Conservation (phyloP, 2,888 invertebrate species). For the Dione vanillae region DNA sequence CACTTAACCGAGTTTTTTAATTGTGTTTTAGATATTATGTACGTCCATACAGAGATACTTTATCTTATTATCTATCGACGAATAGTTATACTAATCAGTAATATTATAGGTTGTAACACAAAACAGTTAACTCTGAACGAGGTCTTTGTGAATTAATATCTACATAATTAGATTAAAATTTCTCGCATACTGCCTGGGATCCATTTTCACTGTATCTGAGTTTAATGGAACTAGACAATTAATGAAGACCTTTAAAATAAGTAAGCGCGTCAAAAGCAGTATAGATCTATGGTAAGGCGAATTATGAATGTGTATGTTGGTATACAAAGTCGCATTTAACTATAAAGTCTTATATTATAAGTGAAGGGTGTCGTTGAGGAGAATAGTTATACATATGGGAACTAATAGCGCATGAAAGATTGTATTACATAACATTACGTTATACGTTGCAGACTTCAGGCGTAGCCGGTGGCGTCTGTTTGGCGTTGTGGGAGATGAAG, state of each 20-base stretch:
- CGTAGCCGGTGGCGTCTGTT: conserved; percentile 48
- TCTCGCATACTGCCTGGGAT: conserved; percentile 47
- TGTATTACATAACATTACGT: conserved; percentile 20
- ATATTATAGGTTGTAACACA: conserved; percentile 35
- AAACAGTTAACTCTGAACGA: conserved; percentile 46
- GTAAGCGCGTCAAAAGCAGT: conserved; percentile 1
- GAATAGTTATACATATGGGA: not conserved
- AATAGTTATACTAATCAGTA: conserved; percentile 31
- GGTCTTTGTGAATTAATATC: conserved; percentile 49
- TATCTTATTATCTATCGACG: not conserved
- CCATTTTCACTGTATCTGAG: conserved; percentile 42
- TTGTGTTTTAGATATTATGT: not conserved
- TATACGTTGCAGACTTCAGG: conserved; percentile 47
- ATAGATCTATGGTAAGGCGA: conserved; percentile 36
- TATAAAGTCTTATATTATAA: not conserved
- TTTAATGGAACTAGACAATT: conserved; percentile 39
- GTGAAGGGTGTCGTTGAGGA: not conserved
- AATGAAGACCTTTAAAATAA: conserved; percentile 35
- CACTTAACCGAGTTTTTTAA: too few species aligned
- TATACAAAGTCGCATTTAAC: conserved; percentile 35
- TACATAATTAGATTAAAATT: conserved; percentile 48
- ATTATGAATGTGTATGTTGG: conserved; percentile 43
- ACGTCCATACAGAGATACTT: too few species aligned
- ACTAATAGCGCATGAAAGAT: conserved; percentile 29
- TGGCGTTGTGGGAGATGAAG: conserved; percentile 45